These are phyloP conservation scores for Axinella damicornis DNA, from an alignment of 37 sponge, comb jelly and placozoan genomes.

Conservation along the genomic window DNA sequence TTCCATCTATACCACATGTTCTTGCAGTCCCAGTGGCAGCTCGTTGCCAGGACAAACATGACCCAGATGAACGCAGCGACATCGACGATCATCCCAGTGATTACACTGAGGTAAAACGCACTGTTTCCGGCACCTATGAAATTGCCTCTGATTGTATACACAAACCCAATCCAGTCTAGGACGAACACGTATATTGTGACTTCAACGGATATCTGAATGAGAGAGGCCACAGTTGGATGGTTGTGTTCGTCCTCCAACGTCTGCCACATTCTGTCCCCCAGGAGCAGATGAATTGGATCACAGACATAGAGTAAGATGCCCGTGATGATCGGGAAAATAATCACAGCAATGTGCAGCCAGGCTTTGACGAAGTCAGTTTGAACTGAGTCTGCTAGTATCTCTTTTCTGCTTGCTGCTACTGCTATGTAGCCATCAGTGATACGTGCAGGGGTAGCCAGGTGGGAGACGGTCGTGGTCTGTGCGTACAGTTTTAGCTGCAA, in stretches of 20 bases:
- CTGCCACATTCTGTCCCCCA: constrained; percentile 34
- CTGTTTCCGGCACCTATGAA: background rate
- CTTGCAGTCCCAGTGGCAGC: constrained; percentile 15
- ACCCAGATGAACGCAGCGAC: constrained; percentile 25
- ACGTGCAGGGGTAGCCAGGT: background rate
- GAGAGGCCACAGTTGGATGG: constrained; percentile 29
- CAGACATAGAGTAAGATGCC: constrained; percentile 11
- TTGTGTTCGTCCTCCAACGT: constrained; percentile 37
- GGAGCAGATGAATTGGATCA: constrained; percentile 47
- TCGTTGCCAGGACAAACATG: constrained; percentile 10
- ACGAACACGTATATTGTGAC: constrained; percentile 27
- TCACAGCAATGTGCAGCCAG: constrained; percentile 29
- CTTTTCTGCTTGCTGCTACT: constrained; percentile 23
- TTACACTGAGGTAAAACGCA: constrained; percentile 32
- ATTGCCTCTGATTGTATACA: background rate
- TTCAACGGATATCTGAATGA: constrained; percentile 36
- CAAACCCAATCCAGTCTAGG: constrained; percentile 15
- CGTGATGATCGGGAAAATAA: constrained; percentile 24
- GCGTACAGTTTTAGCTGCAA: constrained; percentile 37
- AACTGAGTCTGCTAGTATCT: background rate
- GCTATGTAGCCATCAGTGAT: constrained; percentile 21
- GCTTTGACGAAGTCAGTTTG: constrained; percentile 9
- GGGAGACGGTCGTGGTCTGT: background rate
- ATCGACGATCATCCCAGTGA: constrained; percentile 37
- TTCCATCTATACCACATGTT: background rate